Conservation (phyloP, 2,888 invertebrate species). For the Dicyrtoma fusca region DNA sequence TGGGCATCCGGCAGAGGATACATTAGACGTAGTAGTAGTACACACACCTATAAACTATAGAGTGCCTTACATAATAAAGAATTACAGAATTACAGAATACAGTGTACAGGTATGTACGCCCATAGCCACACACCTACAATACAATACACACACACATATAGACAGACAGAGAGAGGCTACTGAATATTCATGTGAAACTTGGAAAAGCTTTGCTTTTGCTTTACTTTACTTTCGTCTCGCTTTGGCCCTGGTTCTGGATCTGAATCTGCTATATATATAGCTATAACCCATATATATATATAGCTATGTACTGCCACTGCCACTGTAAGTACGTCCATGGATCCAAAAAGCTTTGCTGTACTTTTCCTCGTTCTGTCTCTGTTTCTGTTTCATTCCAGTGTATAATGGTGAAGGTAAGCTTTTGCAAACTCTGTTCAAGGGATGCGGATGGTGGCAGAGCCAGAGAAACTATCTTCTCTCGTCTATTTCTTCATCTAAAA, state of each 20-base stretch:
- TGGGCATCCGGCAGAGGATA: conserved; percentile 21
- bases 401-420: too few relatives aligned
- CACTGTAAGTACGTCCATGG: too few relatives aligned
- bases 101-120: neutral
- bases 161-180: conserved; percentile 9
- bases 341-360: too few relatives aligned
- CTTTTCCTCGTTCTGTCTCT: neutral
- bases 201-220: conserved; percentile 21
- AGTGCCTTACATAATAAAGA: too few relatives aligned
- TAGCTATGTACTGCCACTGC: too few relatives aligned
- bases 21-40: neutral
- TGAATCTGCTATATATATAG: too few relatives aligned
- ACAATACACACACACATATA: neutral
- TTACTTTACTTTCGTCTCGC: conserved; percentile 2
- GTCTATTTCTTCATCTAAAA: conserved; percentile 2
- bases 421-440: too few relatives aligned
- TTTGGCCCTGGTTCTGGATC: neutral
- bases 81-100: neutral
- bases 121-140: neutral
- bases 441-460: too few relatives aligned
- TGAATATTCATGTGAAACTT: conserved; percentile 32
- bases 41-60: neutral
- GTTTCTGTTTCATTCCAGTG: neutral
- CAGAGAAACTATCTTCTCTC: neutral
- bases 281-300: too few relatives aligned